These are phyloP conservation scores for Sitta carolinensis DNA, from an alignment of 2,797 vertebrate species.

Conservation along the genomic window DNA sequence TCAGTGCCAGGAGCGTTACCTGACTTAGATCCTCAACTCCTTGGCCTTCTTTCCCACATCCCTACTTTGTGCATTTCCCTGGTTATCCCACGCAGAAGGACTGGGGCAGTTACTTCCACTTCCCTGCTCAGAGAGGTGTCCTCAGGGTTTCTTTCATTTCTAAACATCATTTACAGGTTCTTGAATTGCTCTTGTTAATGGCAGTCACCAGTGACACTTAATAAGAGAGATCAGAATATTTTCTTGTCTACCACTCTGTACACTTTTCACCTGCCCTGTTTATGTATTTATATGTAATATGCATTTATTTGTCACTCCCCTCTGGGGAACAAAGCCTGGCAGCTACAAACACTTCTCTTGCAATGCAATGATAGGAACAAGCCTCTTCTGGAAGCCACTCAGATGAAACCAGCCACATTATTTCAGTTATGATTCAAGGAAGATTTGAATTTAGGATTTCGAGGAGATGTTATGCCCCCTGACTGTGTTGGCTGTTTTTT, in stretches of 20 bases:
- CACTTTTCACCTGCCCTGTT: background rate
- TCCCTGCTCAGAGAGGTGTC: background rate
- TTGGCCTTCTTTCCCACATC: background rate
- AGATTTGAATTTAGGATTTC: background rate
- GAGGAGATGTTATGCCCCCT: background rate
- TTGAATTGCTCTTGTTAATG: background rate
- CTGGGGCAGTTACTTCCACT: background rate
- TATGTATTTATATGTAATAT: background rate
- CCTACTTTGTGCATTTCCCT: background rate
- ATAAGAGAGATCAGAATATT: background rate
- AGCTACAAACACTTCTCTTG: background rate
- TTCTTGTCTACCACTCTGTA: background rate
- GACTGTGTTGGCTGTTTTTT: background rate
- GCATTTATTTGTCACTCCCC: background rate
- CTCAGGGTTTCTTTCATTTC: background rate
- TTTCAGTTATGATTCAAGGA: background rate
- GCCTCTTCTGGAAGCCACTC: background rate
- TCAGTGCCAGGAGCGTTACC: background rate
- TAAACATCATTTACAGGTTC: background rate
- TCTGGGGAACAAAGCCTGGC: background rate
- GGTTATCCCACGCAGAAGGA: background rate
- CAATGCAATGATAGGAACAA: background rate
- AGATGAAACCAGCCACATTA: background rate
- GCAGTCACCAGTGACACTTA: background rate
- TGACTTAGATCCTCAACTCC: background rate